phyloP scores from a whole-genome alignment of 2,888 invertebrate species.

The Acanthococcus lagerstroemiae region DNA sequence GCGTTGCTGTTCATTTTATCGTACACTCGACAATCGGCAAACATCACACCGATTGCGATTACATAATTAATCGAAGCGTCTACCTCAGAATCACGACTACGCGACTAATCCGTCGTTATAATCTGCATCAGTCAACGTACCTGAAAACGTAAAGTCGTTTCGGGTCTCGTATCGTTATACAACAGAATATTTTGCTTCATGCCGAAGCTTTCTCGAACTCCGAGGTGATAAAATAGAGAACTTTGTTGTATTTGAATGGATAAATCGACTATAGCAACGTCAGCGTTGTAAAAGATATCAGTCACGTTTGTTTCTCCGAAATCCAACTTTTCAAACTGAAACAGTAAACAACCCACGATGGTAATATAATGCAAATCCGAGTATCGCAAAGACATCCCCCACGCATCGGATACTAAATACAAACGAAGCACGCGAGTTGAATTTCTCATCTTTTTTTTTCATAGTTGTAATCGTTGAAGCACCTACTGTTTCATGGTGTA shows the following conservation, averaged over 20 bases:
- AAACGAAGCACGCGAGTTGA: no score
- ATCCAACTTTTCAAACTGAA: conserved; percentile 88
- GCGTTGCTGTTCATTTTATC: no score
- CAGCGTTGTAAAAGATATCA: conserved; percentile 96
- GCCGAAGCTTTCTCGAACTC: conserved; percentile 92
- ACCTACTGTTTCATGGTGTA: conserved; percentile 71
- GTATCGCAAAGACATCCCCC: no score
- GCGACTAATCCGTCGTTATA: no score
- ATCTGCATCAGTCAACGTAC: no score
- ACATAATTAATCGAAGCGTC: no score
- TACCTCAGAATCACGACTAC: no score
- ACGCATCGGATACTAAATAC: no score
- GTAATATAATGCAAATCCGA: not conserved
- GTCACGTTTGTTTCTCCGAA: conserved; percentile 92
- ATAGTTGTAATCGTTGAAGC: no score
- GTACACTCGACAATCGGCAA: no score
- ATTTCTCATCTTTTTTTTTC: no score
- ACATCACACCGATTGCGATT: no score
- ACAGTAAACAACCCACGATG: not conserved
- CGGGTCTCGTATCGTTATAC: conserved; percentile 79
- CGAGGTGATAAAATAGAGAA: conserved; percentile 89
- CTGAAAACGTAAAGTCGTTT: conserved; percentile 77
- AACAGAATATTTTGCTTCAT: conserved; percentile 90
- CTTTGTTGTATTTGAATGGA: conserved; percentile 86
- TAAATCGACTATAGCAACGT: conserved; percentile 91